Evolutionary conservation across 2,888 invertebrate species (phyloP), one percentile per base, ranked within the genome.

Genomic region (Hyposoter dolosus): DNA sequence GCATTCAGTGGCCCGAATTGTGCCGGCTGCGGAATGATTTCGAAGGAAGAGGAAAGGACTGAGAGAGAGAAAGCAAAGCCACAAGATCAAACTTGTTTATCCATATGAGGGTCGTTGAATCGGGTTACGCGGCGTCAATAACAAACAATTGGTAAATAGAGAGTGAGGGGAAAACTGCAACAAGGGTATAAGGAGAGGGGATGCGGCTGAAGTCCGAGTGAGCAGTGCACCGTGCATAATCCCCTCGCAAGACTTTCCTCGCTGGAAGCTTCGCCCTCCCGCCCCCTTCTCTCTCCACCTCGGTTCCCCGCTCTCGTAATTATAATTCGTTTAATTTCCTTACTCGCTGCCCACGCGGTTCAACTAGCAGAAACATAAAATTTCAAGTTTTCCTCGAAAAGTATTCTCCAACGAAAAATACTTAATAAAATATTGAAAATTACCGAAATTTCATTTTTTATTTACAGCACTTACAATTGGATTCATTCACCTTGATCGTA

Each of bases 81-180:
- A 53, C 50, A 53, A 53, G 50, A 53, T 53, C 50, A n/a, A n/a
- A n/a, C 50, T 53, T 53, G 50, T 53, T 53, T 53, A 53, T n/a
- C 50, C 50, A 19, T 53, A 53, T 19, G 50, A 53, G 50, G 50
- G 50, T 53, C 50, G 50, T 53, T 53, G 50, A 53, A 53, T 53
- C 50, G 50, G 50, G 50, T 19, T 53, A 53, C 50, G 50, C 50
- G 50, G n/a, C 50, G n/a, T 19, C 50, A 40, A 40, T 40, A 40
- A 40, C 40, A 53, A 40, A 40, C 40, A 53, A 53, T 53, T 53
- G n/a, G n/a, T 53, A n/a, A 53, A 53, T 53, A 53, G 50, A 7
- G 50, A n/a, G 50, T n/a, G 7, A 53, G 50, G 50, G 50, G 50
- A 19, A 53, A n/a, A 53, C n/a, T 53, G 50, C 50, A 53, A 53